Evolutionary conservation across 1,140 invertebrate genomes (phyloP), one percentile per base, ranked within the genome.

Genomic region (Papilio xuthus): DNA sequence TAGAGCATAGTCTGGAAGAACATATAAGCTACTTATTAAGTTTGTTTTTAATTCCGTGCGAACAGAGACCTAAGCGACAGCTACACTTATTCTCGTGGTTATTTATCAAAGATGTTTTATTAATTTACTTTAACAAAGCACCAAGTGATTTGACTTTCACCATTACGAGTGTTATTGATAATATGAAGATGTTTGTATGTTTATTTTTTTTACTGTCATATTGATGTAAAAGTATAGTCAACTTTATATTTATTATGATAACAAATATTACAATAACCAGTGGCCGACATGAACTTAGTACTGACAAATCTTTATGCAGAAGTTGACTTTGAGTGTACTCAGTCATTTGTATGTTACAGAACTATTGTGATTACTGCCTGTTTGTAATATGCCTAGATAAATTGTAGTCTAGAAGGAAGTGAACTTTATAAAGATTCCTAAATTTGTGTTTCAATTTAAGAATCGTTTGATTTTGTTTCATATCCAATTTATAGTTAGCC

Each of bases 211-310:
- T 15, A 15, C 60, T 67, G 60, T 67, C 60, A 67, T 4, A 28
- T 23, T 67, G 60, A 28, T 15, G 8, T 28, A 67, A 32, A 67
- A 26, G 26, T 67, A 67, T 26, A 67, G 60, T 67, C 60, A 18
- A 67, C 12, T 23, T 12, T 23, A 60, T 6, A 67, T 67, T 67
- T 67, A 32, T 67, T 67, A 67, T 67, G 60, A 67, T 15, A 67
- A 67, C 60, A 67, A 67, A 67, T n/a, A 18, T 50, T 56, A 56
- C 53, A 56, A 56, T 67, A 67, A 67, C 60, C 60, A 67, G 60
- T 67, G 60, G 60, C 60, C 60, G 60, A 67, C 26, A 20, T 67
- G 12, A 12, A 67, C 60, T 67, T 15, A 28, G 60, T 67, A 67
- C 60, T 67, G 60, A 32, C 60, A 67, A 67, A 67, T 67, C 60